Evolutionary conservation across 2,888 invertebrate genomes (phyloP), one percentile per base, ranked within the genome.

Genomic region (Biston stratarius): DNA sequence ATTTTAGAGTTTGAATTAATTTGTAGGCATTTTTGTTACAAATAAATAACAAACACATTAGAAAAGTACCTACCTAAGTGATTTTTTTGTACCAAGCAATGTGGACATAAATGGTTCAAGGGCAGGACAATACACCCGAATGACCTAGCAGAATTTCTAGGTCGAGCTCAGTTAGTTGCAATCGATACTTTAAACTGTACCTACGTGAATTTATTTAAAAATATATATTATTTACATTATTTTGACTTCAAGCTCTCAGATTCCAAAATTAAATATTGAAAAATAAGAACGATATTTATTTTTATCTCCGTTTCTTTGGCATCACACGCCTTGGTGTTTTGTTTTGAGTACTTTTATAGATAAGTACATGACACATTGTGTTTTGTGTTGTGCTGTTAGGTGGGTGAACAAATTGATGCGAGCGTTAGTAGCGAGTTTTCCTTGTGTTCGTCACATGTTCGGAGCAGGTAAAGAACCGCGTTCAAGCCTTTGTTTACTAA

Each of bases 391-490:
- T 42, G 8, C 33, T 49, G 15, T 15, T n/a, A 62, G 64, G 59
- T 33, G 58, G 36, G 6, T 24, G n/a, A 6, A 51, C 45, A 15
- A 52, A 53, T 15, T 49, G 15, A 58, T 53, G 33, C 56, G 33
- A 44, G 15, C 48, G 24, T 63, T 69, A 9, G 12, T 51, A 5
- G 5, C 64, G 9, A 34, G n/a, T 70, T 74, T 70, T 70, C 63
- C 67, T 74, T 63, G 58, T 74, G 14, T 34, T 69, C 45, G 36
- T 36, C 33, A 10, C 12, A 3, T 48, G 9, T 38, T 45, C 65
- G 11, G 69, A 72, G 36, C 70, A 64, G 74, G 74, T 74, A 74
- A 73, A 72, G 55, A 65, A 65, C 67, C 64, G 24, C 10, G 8
- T 33, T 61, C 61, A 61, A 61, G 61, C 57, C 36, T 33, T 47